phyloP scores from a whole-genome alignment of 2,797 vertebrate species.

The Prunella strophiata region DNA sequence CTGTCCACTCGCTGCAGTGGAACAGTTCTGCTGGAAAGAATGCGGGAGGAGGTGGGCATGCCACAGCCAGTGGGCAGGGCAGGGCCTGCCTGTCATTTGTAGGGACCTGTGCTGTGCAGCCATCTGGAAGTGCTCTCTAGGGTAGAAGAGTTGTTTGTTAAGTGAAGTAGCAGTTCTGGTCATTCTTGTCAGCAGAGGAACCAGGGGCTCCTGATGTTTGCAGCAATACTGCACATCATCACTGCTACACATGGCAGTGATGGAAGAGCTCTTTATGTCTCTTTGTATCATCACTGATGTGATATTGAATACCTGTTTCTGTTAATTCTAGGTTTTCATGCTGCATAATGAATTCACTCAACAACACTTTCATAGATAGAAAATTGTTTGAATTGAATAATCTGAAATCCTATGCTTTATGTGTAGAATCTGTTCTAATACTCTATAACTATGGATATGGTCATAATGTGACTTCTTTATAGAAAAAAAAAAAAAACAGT shows the following conservation, averaged over 20 bases:
- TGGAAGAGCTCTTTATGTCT: neutral
- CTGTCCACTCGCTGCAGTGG: neutral
- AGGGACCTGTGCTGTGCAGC: neutral
- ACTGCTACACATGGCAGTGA: fast-evolving
- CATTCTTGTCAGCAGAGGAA: neutral
- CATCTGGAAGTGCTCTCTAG: neutral
- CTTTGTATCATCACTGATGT: neutral
- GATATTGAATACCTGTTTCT: neutral
- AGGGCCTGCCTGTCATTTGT: neutral
- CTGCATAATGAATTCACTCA: neutral
- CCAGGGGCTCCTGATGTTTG: neutral
- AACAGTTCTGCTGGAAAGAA: neutral
- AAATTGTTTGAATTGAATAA: neutral
- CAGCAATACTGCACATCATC: fast-evolving
- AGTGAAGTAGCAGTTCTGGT: neutral
- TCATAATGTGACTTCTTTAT: neutral
- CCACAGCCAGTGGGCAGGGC: neutral
- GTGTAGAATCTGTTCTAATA: neutral
- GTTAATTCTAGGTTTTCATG: neutral
- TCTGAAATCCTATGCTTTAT: neutral
- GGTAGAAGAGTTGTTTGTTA: neutral
- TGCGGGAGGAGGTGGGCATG: neutral
- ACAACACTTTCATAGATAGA: neutral
- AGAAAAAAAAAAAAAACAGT: neutral
- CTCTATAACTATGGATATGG: fast-evolving